Percentiles rank a stretch among this genome's conserved stretches.
These are phyloP conservation scores for Pterocles burchelli DNA, from an alignment of 2,113 vertebrate genomes.

Conservation along the genomic window DNA sequence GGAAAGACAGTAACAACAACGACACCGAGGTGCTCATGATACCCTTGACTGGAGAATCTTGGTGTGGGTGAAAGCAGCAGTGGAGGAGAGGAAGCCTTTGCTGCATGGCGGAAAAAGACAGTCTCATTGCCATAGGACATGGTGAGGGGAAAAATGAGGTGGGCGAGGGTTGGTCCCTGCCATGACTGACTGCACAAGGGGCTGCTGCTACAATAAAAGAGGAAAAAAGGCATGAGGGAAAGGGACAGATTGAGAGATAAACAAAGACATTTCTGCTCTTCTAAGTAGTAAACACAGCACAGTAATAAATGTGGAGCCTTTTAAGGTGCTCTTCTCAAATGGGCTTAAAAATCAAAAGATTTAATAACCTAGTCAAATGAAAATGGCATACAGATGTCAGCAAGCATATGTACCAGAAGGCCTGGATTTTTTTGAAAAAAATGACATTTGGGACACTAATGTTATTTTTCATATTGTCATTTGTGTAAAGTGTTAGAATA, in stretches of 20 bases:
- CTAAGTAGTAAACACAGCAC: neutral
- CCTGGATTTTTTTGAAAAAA: neutral
- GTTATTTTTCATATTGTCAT: neutral
- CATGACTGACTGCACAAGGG: accelerated
- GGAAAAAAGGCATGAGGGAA: neutral
- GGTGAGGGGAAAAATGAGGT: neutral
- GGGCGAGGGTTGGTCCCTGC: accelerated
- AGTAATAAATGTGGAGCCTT: neutral
- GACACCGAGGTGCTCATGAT: neutral
- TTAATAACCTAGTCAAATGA: neutral
- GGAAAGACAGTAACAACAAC: neutral
- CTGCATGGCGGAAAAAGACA: neutral
- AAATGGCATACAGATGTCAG: neutral
- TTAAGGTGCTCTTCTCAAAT: neutral
- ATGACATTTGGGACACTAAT: neutral
- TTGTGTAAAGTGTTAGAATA: neutral
- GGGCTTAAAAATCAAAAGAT: neutral
- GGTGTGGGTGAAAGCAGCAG: neutral
- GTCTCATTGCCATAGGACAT: accelerated
- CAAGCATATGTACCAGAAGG: neutral
- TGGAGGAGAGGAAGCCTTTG: neutral
- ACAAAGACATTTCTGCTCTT: neutral
- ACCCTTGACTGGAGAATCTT: neutral
- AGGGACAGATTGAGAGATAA: neutral
- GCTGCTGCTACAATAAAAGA: neutral